Conservation (phyloP, 2,797 vertebrate genomes). For the Bufotes viridis region DNA sequence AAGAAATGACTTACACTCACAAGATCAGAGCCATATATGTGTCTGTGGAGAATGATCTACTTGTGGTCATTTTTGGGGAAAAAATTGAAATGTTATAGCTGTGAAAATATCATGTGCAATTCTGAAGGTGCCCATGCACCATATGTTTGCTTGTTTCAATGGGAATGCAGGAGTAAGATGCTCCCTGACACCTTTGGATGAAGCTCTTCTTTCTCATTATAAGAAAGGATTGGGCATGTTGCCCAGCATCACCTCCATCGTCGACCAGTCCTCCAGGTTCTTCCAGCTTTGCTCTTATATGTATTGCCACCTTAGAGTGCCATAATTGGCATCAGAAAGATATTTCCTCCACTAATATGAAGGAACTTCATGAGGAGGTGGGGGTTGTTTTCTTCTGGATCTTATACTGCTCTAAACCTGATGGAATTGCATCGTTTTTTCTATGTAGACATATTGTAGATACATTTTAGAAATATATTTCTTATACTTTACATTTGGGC, state of each 20-base stretch:
- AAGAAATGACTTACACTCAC: not conserved
- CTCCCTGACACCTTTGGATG: too few relatives aligned
- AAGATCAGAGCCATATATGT: not conserved
- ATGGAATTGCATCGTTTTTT: not conserved
- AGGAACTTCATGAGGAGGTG: not conserved
- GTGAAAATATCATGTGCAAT: not conserved
- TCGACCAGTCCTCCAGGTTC: too few relatives aligned
- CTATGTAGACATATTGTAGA: not conserved
- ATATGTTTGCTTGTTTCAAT: too few relatives aligned
- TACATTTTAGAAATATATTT: not conserved
- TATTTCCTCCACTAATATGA: not conserved
- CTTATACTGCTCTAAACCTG: not conserved
- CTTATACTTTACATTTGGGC: too few relatives aligned
- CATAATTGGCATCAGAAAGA: not conserved
- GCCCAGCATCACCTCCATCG: too few relatives aligned
- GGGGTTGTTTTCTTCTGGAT: not conserved
- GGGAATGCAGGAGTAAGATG: too few relatives aligned
- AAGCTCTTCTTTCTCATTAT: too few relatives aligned
- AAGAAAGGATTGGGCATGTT: too few relatives aligned
- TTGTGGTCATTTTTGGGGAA: not conserved
- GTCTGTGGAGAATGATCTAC: not conserved
- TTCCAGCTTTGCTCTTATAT: too few relatives aligned
- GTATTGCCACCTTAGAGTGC: not conserved
- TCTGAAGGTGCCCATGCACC: not conserved
- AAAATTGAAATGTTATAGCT: not conserved